These are phyloP conservation scores for Scaptodrosophila latifasciaeformis DNA, from an alignment of 2,888 invertebrate genomes.

Conservation along the genomic window DNA sequence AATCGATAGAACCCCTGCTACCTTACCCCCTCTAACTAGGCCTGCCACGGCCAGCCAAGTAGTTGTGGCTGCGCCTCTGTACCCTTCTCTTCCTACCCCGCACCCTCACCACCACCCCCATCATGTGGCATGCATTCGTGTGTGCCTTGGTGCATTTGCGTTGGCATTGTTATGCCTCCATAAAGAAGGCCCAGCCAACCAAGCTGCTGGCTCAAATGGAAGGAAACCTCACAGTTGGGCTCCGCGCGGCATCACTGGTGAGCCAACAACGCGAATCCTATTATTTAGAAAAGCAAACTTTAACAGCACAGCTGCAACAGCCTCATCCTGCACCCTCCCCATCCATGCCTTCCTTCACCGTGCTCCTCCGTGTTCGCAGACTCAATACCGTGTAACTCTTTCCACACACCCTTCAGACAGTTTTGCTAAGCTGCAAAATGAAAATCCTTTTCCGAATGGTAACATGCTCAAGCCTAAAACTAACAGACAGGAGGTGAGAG, in stretches of 20 bases:
- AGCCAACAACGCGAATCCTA: slow-evolving; percentile 41
- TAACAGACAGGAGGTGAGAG: too few relatives aligned
- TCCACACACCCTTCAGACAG: too few relatives aligned
- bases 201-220: background rate
- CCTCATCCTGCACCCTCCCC: background rate
- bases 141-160: slow-evolving; percentile 36
- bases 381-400: too few relatives aligned
- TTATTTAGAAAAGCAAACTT: slow-evolving; percentile 35
- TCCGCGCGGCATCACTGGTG: background rate
- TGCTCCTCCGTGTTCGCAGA: too few relatives aligned
- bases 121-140: slow-evolving; percentile 21
- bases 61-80: too few relatives aligned
- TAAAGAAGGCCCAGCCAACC: background rate
- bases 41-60: too few relatives aligned
- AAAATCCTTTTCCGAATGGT: slow-evolving; percentile 50
- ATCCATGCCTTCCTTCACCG: too few relatives aligned
- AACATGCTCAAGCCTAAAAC: slow-evolving; percentile 43
- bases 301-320: slow-evolving; percentile 14
- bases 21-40: too few relatives aligned
- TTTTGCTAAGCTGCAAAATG: slow-evolving; percentile 61
- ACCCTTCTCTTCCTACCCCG: too few relatives aligned
- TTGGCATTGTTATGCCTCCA: background rate
- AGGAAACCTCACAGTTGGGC: background rate
- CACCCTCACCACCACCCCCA: slow-evolving; percentile 14
- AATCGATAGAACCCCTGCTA: slow-evolving; percentile 65